phyloP scores from a whole-genome alignment of 2,113 vertebrate genomes.

The Thunnus thynnus region DNA sequence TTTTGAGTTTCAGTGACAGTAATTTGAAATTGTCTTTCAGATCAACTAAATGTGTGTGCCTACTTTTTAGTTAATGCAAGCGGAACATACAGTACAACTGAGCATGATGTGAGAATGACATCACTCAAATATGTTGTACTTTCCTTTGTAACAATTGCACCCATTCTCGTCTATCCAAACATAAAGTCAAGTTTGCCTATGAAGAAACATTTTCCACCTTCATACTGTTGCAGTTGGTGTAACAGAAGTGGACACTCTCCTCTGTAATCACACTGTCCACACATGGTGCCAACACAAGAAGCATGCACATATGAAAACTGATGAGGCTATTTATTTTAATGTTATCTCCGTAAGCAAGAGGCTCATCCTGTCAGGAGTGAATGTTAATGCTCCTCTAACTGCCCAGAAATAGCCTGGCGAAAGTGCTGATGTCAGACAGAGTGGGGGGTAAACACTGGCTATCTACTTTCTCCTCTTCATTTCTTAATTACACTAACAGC shows the following conservation, averaged over 20 bases:
- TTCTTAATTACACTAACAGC: not conserved
- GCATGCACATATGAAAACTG: constrained; percentile 10
- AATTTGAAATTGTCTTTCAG: too few species aligned
- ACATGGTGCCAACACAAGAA: not conserved
- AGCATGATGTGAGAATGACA: too few species aligned
- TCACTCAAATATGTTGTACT: too few species aligned
- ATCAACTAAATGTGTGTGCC: too few species aligned
- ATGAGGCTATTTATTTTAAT: constrained; percentile 29
- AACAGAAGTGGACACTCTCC: not conserved
- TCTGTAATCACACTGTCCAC: constrained; percentile 1
- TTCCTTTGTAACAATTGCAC: too few species aligned
- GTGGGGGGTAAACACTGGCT: not conserved
- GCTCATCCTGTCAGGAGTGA: not conserved
- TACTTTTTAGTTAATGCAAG: too few species aligned
- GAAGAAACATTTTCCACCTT: not conserved
- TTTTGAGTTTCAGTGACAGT: too few species aligned
- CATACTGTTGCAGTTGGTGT: not conserved
- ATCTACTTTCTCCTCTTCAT: constrained; percentile 3
- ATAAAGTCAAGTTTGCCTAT: too few species aligned
- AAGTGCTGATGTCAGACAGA: constrained; percentile 7
- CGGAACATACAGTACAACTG: too few species aligned
- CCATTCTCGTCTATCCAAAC: too few species aligned
- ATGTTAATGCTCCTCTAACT: constrained; percentile 5
- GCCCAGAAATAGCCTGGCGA: constrained; percentile 3
- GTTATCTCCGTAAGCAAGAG: constrained; percentile 32